Percentiles rank a stretch among this genome's conserved stretches.
Evolutionary conservation across 2,113 vertebrate genomes (phyloP).

Genomic region (Pteruthius melanotis): DNA sequence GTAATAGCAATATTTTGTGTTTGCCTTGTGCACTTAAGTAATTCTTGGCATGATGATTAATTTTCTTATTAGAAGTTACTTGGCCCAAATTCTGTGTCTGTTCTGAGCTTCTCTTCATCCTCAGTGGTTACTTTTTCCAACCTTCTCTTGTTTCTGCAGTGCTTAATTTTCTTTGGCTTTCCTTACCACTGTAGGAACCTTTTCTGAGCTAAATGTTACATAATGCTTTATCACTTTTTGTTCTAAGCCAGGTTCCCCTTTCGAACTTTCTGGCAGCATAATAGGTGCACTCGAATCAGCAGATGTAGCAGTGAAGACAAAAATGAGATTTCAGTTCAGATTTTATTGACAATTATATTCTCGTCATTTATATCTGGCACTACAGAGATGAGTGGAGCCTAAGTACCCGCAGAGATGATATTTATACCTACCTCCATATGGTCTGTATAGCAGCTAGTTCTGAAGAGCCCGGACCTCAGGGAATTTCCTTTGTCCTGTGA

Average conservation of each 20-base stretch:
- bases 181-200: neutral
- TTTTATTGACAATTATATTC: neutral
- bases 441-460: neutral
- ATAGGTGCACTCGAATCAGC: neutral
- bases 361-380: neutral
- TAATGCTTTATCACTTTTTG: neutral
- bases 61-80: neutral
- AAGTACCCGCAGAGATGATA: neutral
- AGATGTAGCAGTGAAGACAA: neutral
- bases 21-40: neutral
- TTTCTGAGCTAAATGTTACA: neutral
- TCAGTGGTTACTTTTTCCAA: neutral
- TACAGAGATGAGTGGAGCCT: neutral
- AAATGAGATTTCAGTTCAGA: constrained; percentile 12
- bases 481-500: neutral
- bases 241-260: neutral
- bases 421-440: neutral
- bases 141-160: neutral
- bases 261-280: neutral
- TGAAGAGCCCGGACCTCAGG: neutral
- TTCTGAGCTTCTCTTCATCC: neutral
- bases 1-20: neutral
- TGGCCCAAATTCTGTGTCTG: neutral
- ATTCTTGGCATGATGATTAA: neutral
- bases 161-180: neutral